Percentiles rank a stretch among this genome's conserved stretches.
Conservation (phyloP, 2,113 vertebrate species). For the Corapipo altera region DNA sequence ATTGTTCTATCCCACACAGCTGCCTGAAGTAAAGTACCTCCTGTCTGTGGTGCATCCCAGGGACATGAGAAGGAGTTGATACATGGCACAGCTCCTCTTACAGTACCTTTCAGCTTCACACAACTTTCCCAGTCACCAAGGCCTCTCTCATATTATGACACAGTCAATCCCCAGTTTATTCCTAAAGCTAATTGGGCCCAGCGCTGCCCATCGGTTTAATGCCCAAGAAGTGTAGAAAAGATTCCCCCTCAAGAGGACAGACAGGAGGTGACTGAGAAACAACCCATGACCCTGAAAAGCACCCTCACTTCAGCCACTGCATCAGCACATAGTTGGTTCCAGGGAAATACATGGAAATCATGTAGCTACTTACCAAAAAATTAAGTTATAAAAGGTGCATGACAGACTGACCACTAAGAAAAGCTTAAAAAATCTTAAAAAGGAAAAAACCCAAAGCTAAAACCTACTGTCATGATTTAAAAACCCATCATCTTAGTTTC, state of each 20-base stretch:
- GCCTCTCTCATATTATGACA: accelerated
- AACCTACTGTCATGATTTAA: not conserved
- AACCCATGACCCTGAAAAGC: not conserved
- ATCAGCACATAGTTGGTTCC: not conserved
- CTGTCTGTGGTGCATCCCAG: not conserved
- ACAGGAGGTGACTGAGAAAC: not conserved
- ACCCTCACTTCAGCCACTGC: not conserved
- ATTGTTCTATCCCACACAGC: not conserved
- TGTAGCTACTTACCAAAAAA: not conserved
- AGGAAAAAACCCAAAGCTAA: not conserved
- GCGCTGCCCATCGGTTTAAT: not conserved
- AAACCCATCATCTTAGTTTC: not conserved
- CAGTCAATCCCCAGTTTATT: not conserved
- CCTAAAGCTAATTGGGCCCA: not conserved
- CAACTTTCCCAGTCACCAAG: not conserved
- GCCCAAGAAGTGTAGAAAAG: not conserved
- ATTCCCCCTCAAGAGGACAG: not conserved
- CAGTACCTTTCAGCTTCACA: not conserved
- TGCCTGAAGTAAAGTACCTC: not conserved
- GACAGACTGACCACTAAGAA: not conserved
- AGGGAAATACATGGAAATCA: not conserved
- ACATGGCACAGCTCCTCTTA: not conserved
- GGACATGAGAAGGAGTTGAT: not conserved
- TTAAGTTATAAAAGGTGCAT: not conserved
- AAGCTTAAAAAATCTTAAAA: not conserved